Evolutionary conservation across 2,113 vertebrate species (phyloP).

Genomic region (Blennius ocellaris): DNA sequence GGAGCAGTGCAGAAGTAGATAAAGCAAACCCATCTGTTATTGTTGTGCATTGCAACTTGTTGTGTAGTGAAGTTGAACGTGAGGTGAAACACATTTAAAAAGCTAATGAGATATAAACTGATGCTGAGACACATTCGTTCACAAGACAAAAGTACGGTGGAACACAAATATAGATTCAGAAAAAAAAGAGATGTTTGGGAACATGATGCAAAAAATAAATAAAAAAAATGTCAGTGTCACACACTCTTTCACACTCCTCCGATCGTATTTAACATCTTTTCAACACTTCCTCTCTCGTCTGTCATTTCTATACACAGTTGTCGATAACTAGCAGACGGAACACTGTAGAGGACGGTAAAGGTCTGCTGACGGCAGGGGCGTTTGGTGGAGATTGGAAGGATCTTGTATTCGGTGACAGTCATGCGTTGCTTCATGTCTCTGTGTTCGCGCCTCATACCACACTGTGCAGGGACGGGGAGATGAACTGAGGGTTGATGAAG

Average conservation of each 20-base stretch:
- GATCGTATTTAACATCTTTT: constrained; percentile 24
- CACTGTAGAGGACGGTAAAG: constrained; percentile 39
- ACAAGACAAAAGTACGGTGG: constrained; percentile 40
- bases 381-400: constrained; percentile 50
- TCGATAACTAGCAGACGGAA: constrained; percentile 47
- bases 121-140: constrained; percentile 50
- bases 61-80: constrained; percentile 31
- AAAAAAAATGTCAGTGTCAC: constrained; percentile 18
- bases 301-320: constrained; percentile 42
- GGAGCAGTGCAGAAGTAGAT: constrained; percentile 68
- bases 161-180: constrained; percentile 30
- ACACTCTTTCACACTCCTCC: not conserved
- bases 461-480: constrained; percentile 88
- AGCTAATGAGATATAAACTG: constrained; percentile 40
- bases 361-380: constrained; percentile 33
- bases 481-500: constrained; percentile 93
- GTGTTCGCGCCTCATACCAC: constrained; percentile 85
- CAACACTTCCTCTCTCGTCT: constrained; percentile 24
- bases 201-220: not conserved
- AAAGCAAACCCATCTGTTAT: constrained; percentile 54
- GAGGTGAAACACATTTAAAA: constrained; percentile 23
- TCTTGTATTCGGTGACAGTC: constrained; percentile 47
- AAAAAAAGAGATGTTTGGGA: constrained; percentile 36
- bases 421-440: constrained; percentile 16
- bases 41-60: constrained; percentile 68